Evolutionary conservation across 2,113 vertebrate species (phyloP).

Genomic region (Arenaria interpres): DNA sequence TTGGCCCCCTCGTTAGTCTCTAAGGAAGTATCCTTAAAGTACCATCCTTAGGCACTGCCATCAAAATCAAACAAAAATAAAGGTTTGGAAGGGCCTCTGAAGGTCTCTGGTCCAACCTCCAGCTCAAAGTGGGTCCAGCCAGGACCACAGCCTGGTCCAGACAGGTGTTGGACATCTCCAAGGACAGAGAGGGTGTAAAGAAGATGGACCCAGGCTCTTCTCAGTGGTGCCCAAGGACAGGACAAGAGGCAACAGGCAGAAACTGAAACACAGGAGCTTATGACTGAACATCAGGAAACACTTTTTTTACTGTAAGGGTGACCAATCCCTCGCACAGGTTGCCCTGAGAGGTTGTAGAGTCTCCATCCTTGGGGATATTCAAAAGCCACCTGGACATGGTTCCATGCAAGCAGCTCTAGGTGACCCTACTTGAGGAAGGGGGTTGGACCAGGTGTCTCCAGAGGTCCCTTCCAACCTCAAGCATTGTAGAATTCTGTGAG

Average conservation of each 20-base stretch:
- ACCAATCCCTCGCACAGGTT: neutral
- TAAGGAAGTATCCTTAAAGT: neutral
- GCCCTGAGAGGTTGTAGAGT: neutral
- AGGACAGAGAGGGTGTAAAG: neutral
- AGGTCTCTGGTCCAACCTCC: neutral
- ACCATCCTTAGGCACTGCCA: neutral
- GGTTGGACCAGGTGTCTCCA: neutral
- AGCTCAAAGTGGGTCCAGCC: neutral
- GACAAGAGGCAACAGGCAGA: neutral
- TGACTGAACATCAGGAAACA: neutral
- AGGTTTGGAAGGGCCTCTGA: neutral
- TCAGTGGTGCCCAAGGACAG: neutral
- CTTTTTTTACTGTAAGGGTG: neutral
- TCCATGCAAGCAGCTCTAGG: neutral
- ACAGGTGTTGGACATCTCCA: neutral
- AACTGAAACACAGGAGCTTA: neutral
- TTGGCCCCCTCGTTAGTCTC: neutral
- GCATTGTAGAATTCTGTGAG: neutral
- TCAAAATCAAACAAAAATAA: neutral
- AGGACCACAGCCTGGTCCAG: neutral
- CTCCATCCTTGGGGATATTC: neutral
- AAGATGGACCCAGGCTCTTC: neutral
- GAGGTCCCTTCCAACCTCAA: neutral
- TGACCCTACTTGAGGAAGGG: neutral
- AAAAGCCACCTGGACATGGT: neutral